Percentiles rank a stretch among this genome's conserved stretches.
These are phyloP conservation scores for Mus pahari DNA, from an alignment of 2,113 vertebrate genomes.

Conservation along the genomic window DNA sequence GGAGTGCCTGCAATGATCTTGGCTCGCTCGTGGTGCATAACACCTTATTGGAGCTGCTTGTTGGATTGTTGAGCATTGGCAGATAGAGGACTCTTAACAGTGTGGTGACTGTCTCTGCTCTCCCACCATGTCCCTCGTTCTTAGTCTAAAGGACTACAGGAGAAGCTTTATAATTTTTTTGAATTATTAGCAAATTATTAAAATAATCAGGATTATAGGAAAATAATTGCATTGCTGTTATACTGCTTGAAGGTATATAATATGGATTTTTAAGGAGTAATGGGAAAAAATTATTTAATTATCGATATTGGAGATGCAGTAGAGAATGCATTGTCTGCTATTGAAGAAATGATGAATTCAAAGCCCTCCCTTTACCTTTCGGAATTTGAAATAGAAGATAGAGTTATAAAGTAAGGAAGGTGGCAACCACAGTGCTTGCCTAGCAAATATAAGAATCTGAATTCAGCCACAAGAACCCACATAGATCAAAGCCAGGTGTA, in stretches of 20 bases:
- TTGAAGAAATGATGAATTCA: slow-evolving; percentile 13
- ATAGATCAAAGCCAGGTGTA: background rate
- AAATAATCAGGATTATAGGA: background rate
- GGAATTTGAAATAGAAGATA: background rate
- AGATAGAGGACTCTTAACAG: background rate
- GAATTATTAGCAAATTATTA: background rate
- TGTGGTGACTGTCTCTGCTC: background rate
- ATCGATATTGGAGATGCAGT: background rate
- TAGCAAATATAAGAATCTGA: background rate
- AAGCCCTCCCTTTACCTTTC: background rate
- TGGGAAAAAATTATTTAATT: background rate
- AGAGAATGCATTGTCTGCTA: background rate
- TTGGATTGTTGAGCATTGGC: background rate
- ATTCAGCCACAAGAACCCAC: background rate
- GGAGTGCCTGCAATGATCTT: background rate
- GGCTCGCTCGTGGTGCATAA: background rate
- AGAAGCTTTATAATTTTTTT: background rate
- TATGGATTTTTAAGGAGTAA: background rate
- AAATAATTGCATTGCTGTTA: background rate
- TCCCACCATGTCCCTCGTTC: background rate
- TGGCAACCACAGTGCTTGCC: background rate
- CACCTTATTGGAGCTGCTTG: background rate
- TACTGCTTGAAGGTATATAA: background rate
- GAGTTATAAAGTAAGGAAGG: background rate
- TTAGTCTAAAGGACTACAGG: background rate